phyloP scores from a whole-genome alignment of 1,140 invertebrate genomes.

The Scaptomyza graminum region DNA sequence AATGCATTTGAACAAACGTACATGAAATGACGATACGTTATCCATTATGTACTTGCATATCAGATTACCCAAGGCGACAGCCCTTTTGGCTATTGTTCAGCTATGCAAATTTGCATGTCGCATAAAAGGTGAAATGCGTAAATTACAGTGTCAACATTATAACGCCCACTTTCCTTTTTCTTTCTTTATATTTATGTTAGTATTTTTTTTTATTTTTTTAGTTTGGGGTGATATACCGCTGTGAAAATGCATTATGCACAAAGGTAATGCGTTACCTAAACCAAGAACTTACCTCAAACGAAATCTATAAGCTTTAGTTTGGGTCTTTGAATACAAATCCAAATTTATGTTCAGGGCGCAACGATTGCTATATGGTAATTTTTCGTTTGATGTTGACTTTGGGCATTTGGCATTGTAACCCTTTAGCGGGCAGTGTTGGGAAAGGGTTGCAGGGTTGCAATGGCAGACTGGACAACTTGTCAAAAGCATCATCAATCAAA shows the following conservation, averaged over 20 bases:
- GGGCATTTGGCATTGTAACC: slow-evolving; percentile 55
- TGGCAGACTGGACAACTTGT: slow-evolving; percentile 43
- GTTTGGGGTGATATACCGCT: slow-evolving; percentile 59
- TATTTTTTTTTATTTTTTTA: not conserved
- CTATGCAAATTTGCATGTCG: slow-evolving; percentile 64
- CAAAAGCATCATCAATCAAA: slow-evolving; percentile 38
- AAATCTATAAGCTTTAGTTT: not conserved
- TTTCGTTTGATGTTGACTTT: slow-evolving; percentile 68
- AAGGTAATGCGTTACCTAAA: slow-evolving; percentile 59
- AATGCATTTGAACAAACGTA: not conserved
- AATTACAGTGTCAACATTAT: slow-evolving; percentile 82
- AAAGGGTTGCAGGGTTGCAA: slow-evolving; percentile 22
- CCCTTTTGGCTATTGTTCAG: slow-evolving; percentile 56
- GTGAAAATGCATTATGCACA: slow-evolving; percentile 78
- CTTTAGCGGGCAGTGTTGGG: slow-evolving; percentile 51
- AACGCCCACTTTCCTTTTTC: slow-evolving; percentile 68
- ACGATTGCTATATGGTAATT: slow-evolving; percentile 62
- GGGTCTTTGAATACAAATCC: not conserved
- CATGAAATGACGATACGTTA: too few species aligned
- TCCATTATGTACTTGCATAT: slow-evolving; percentile 36
- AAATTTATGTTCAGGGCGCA: slow-evolving; percentile 22
- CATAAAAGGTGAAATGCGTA: slow-evolving; percentile 76
- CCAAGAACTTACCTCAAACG: slow-evolving; percentile 19
- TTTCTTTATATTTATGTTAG: slow-evolving; percentile 10
- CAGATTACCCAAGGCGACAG: slow-evolving; percentile 59